Evolutionary conservation across 1,140 invertebrate genomes (phyloP), one percentile per base, ranked within the genome.

Genomic region (Catajapyx aquilonaris): DNA sequence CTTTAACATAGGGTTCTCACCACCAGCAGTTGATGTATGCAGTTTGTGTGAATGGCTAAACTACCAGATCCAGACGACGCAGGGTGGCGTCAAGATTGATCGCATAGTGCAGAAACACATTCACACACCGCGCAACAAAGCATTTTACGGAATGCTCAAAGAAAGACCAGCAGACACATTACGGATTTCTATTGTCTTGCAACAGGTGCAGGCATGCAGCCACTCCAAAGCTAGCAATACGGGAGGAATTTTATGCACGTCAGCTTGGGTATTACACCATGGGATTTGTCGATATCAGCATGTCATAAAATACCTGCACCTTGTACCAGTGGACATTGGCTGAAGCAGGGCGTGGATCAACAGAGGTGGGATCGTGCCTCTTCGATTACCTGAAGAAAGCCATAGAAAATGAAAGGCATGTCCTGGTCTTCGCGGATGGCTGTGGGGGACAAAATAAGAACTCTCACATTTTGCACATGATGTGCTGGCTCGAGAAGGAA

Each of bases 191-290:
- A 56, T 51, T 42, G 54, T 58, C 39, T 58, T 49, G 23, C 49
- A 58, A 46, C 57, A 58, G 49, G 56, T 56, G 39, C 41, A 43
- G 17, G 32, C 41, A 11, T 20, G n/a, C n/a, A n/a, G n/a, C n/a
- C n/a, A n/a, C 53, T 13, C 51, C 51, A 10, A 48, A 49, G 46
- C 23, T 53, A 10, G 40, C 45, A 31, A 47, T 48, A 39, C 52
- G 51, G 31, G 16, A 37, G 9, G 41, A 50, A 1, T 58, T 55
- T 37, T 58, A 56, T 43, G 41, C 28, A 4, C 37, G 50, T 11
- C 49, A 57, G 39, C 9, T 55, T 5, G 54, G 55, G 38, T 42
- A 46, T n/a, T 51, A 56, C 35, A 56, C 54, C 41, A 52, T 57
- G 28, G 49, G 50, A 15, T 42, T 52, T 13, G 48, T 52, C 5